These are phyloP conservation scores for Arvicola amphibius DNA, from an alignment of 2,797 vertebrate species.

Conservation along the genomic window DNA sequence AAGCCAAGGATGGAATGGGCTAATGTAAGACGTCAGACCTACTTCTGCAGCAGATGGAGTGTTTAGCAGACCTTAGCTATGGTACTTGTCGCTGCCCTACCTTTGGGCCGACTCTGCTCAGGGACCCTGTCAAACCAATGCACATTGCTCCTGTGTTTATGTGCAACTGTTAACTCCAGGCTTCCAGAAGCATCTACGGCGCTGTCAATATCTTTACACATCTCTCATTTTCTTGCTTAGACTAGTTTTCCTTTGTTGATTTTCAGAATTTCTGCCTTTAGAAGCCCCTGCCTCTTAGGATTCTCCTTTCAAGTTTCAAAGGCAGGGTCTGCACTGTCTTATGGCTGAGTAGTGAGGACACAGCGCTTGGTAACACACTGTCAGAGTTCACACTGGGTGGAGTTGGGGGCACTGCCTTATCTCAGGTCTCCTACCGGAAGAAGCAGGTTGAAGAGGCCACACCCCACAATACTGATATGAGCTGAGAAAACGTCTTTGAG, in stretches of 20 bases:
- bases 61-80: not conserved
- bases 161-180: not conserved
- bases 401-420: not conserved
- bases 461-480: not conserved
- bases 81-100: not conserved
- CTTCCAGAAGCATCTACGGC: not conserved
- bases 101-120: not conserved
- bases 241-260: not conserved
- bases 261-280: slow-evolving; percentile 47
- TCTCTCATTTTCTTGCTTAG: slow-evolving; percentile 39
- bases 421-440: not conserved
- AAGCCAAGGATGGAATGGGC: not conserved
- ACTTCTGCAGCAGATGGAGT: not conserved
- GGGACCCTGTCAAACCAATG: not conserved
- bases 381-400: slow-evolving; percentile 19
- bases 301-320: not conserved
- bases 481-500: not conserved
- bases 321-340: not conserved
- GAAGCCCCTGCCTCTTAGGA: not conserved
- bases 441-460: not conserved
- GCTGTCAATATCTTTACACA: not conserved
- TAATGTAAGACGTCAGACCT: not conserved
- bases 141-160: not conserved
- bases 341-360: not conserved
- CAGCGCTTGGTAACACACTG: not conserved